phyloP scores from a whole-genome alignment of 2,113 vertebrate species.

The Pheucticus melanocephalus region DNA sequence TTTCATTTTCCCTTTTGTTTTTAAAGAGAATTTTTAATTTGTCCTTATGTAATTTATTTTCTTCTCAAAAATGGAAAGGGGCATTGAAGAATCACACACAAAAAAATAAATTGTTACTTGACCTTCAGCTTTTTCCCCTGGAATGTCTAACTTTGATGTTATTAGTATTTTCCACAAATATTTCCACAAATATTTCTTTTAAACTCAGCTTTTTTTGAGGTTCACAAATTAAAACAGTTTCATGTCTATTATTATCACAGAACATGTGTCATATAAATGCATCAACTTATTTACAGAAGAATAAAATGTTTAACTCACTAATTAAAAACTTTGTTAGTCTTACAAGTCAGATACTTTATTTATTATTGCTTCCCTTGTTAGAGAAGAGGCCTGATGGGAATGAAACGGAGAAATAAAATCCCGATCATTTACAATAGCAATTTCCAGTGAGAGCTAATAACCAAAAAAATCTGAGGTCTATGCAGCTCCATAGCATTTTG shows the following conservation, averaged over 20 bases:
- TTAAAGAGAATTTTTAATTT: background rate
- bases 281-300: background rate
- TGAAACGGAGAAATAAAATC: background rate
- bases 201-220: background rate
- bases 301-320: background rate
- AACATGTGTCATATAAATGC: background rate
- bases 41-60: background rate
- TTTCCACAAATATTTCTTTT: background rate
- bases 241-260: background rate
- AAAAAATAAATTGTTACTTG: background rate
- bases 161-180: background rate
- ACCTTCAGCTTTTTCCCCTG: background rate
- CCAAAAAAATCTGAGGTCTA: background rate
- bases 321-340: background rate
- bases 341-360: background rate
- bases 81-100: background rate
- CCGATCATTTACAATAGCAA: background rate
- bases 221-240: background rate
- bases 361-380: background rate
- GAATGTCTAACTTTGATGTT: background rate
- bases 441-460: background rate
- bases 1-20: background rate
- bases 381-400: background rate
- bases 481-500: slow-evolving; percentile 59
- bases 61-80: background rate